Percentiles rank a stretch among this genome's conserved stretches.
Conservation (phyloP, 2,888 invertebrate species). For the Brachynemurus nebulosus region DNA sequence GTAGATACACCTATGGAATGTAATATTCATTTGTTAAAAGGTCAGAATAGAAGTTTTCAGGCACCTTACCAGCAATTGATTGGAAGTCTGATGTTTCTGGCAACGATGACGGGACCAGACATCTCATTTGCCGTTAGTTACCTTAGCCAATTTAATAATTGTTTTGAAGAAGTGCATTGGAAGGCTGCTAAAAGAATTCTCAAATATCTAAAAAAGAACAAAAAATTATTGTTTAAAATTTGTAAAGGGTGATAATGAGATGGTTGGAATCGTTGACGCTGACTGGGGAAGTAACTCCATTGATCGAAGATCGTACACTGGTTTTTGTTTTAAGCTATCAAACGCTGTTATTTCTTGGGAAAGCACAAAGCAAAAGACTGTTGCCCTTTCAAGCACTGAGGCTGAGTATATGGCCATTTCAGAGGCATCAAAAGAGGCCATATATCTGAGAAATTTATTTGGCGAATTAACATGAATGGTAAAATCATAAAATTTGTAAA, state of each 20-base stretch:
- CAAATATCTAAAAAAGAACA: slow-evolving; percentile 15
- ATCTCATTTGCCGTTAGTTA: slow-evolving; percentile 18
- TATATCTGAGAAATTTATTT: too few relatives aligned
- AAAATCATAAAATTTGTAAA: too few relatives aligned
- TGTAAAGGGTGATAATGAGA: slow-evolving; percentile 10
- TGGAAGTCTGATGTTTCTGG: slow-evolving; percentile 19
- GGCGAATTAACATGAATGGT: too few relatives aligned
- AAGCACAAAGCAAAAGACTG: too few relatives aligned
- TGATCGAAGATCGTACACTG: too few relatives aligned
- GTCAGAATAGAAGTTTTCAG: slow-evolving; percentile 5
- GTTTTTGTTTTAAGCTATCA: too few relatives aligned
- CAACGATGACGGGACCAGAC: slow-evolving; percentile 19
- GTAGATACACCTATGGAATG: slow-evolving; percentile 17
- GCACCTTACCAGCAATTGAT: slow-evolving; percentile 18
- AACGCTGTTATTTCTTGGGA: too few relatives aligned
- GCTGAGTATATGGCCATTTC: too few relatives aligned
- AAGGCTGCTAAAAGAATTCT: slow-evolving; percentile 16
- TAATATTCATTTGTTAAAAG: slow-evolving; percentile 8
- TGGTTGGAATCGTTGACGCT: slow-evolving; percentile 20
- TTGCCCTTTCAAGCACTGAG: too few relatives aligned
- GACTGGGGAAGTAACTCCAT: slow-evolving; percentile 20
- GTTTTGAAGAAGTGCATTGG: slow-evolving; percentile 17
- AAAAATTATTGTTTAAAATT: slow-evolving; percentile 16
- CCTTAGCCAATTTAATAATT: slow-evolving; percentile 19
- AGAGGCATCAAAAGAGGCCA: too few relatives aligned